These are phyloP conservation scores for Clamator glandarius DNA, from an alignment of 2,797 vertebrate genomes.

Conservation along the genomic window DNA sequence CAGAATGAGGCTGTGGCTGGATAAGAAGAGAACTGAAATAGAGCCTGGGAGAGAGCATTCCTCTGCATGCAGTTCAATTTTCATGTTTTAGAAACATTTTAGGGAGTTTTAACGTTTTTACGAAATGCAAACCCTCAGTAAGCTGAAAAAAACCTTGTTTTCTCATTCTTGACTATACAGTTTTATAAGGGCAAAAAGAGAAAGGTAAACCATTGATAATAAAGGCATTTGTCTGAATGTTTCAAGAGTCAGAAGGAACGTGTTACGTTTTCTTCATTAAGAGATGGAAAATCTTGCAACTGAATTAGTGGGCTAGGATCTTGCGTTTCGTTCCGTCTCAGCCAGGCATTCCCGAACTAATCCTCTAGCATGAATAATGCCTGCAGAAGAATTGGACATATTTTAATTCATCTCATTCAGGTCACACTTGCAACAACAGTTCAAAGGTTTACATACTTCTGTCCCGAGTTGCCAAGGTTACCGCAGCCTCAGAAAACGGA, in stretches of 20 bases:
- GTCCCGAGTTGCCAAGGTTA: not conserved
- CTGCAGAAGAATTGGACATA: constrained; percentile 72
- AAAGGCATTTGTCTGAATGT: constrained; percentile 52
- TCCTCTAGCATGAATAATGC: constrained; percentile 96
- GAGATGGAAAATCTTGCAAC: constrained; percentile 19
- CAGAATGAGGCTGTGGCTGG: constrained; percentile 51
- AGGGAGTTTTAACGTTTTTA: constrained; percentile 53
- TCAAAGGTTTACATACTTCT: not conserved
- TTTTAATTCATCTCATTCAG: not conserved
- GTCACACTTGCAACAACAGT: not conserved
- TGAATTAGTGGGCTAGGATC: constrained; percentile 82
- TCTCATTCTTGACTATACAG: constrained; percentile 53
- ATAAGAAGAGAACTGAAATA: constrained; percentile 54
- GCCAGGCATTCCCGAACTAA: constrained; percentile 98
- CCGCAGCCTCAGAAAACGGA: not conserved
- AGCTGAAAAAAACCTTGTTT: constrained; percentile 62
- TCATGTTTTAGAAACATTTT: constrained; percentile 30
- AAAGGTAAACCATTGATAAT: constrained; percentile 52
- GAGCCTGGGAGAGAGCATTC: constrained; percentile 57
- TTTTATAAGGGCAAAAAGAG: constrained; percentile 21
- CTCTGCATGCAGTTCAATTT: constrained; percentile 61
- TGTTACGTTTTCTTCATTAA: constrained; percentile 27
- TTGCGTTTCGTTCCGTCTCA: constrained; percentile 95
- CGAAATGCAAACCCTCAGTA: constrained; percentile 68
- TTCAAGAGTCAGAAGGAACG: constrained; percentile 56